Percentiles rank a stretch among this genome's conserved stretches.
Evolutionary conservation across 2,113 vertebrate genomes (phyloP).

Genomic region (Rousettus leschenaultii): DNA sequence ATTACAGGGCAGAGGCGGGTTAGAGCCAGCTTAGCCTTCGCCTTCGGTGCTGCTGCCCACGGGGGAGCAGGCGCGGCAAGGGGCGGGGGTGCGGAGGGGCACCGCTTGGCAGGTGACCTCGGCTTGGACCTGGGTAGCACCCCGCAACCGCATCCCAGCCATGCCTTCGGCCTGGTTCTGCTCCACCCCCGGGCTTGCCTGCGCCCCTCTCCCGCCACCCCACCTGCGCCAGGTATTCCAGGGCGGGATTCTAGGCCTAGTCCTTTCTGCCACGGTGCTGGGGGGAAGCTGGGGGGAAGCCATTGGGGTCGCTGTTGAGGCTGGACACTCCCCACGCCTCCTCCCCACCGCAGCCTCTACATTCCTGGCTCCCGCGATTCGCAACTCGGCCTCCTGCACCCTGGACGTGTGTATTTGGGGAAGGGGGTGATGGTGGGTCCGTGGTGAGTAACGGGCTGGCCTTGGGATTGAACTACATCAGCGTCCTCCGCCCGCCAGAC

Average conservation of each 20-base stretch:
- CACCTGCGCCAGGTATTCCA: fast-evolving
- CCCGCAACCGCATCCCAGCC: neutral
- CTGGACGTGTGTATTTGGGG: no score
- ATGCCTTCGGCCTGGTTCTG: fast-evolving
- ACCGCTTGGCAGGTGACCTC: neutral
- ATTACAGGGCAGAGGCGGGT: fast-evolving
- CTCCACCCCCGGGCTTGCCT: fast-evolving
- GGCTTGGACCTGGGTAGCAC: fast-evolving
- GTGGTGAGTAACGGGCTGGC: neutral
- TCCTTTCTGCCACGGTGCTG: neutral
- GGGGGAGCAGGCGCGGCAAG: no score
- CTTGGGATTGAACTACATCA: neutral
- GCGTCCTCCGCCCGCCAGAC: fast-evolving
- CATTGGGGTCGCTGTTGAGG: fast-evolving
- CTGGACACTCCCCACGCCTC: fast-evolving
- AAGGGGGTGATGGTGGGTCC: neutral
- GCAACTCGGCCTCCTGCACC: fast-evolving
- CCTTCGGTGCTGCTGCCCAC: fast-evolving
- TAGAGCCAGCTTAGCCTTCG: neutral
- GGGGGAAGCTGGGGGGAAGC: fast-evolving
- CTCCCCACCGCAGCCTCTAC: fast-evolving
- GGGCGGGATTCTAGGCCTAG: fast-evolving
- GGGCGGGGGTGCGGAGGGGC: no score
- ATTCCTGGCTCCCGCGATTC: fast-evolving
- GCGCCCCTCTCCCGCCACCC: fast-evolving